Percentiles rank a stretch among this genome's conserved stretches.
Conservation (phyloP, 2,797 vertebrate species). For the Coccyzus lansbergi region DNA sequence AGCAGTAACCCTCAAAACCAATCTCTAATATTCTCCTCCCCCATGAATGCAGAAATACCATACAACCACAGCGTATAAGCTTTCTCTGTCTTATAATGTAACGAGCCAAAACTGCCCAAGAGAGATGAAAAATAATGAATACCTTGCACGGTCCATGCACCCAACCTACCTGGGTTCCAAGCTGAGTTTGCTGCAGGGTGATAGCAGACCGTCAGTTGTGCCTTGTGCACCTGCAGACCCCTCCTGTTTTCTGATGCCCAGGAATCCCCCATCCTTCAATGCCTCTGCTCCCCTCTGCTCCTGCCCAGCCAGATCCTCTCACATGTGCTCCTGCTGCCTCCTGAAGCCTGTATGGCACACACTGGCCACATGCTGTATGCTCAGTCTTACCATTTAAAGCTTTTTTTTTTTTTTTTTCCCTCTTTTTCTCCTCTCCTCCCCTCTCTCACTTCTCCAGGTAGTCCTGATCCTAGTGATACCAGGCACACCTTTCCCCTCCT, state of each 20-base stretch:
- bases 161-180: conserved; percentile 25
- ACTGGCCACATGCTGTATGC: conserved; percentile 5
- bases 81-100: neutral
- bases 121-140: neutral
- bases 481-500: neutral
- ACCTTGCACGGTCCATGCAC: neutral
- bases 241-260: neutral
- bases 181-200: conserved; percentile 8
- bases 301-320: neutral
- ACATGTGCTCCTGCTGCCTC: neutral
- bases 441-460: neutral
- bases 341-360: neutral
- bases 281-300: neutral
- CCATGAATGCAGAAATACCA: neutral
- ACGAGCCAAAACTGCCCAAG: neutral
- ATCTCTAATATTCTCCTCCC: neutral
- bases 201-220: neutral
- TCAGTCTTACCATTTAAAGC: neutral
- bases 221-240: neutral
- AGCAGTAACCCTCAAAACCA: neutral
- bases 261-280: neutral
- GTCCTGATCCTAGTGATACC: neutral
- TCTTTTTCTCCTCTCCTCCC: rapidly evolving
- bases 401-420: neutral
- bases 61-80: neutral